Evolutionary conservation across 2,888 invertebrate species (phyloP), one percentile per base, ranked within the genome.

Genomic region (Camponotus fellah): DNA sequence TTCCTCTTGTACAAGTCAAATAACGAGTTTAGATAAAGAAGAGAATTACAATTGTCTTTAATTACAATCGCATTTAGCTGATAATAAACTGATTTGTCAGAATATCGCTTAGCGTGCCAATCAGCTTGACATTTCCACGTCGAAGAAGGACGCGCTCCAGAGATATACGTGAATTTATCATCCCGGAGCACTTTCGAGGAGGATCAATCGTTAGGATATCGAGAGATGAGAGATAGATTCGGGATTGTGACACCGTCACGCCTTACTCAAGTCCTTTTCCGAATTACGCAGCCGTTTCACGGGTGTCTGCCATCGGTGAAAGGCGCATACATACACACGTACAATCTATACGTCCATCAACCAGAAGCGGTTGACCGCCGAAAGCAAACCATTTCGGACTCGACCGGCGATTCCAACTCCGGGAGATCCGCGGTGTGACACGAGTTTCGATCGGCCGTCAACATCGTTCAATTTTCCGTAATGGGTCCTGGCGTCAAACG

Each of bases 401-500:
- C 65, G 34, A 65, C 53, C 71, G 58, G 71, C 64, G 46, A 72
- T 84, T 75, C 37, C 53, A 74, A 64, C 81, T 62, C 49, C 60
- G 37, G 32, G 75, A 75, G 79, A 86, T 60, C 82, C 72, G 34
- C 77, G 66, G 32, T 81, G 81, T 80, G 87, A 64, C 64, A 49
- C 56, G 72, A 56, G 40, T 49, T 43, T 85, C 83, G 86, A 83
- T 82, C 87, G 80, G 83, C 84, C 87, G 85, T 88, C 88, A 88
- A 76, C 87, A 80, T 87, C 88, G 90, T 91, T 90, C 92, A 92
- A 92, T 92, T 92, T 92, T 87, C 89, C 88, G 89, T 91, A 91
- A 92, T 92, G 87, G 90, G 81, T 89, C 87, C 86, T 86, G 87
- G 83, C 88, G 86, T 89, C 89, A 87, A 91, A 90, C 86, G 85